phyloP scores from a whole-genome alignment of 2,888 invertebrate species.

The Drosophila peninsularis region DNA sequence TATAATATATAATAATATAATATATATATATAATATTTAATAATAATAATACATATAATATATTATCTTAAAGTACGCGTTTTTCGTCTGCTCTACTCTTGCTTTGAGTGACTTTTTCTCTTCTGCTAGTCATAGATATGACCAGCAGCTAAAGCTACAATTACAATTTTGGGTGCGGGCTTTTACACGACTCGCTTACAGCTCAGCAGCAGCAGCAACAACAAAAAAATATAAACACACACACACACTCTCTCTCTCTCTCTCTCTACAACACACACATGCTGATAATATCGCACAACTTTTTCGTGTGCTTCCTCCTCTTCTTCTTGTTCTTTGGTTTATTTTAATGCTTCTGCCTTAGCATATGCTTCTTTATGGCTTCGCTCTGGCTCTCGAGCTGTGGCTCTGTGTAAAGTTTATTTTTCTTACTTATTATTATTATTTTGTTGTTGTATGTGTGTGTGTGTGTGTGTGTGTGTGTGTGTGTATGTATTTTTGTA shows the following conservation, averaged over 20 bases:
- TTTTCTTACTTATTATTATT: constrained; percentile 77
- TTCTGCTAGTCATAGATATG: constrained; percentile 27
- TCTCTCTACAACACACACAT: constrained; percentile 21
- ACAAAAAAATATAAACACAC: constrained; percentile 28
- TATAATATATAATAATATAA: not conserved
- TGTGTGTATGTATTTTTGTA: constrained; percentile 56
- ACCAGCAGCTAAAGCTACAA: no score
- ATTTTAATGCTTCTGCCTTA: constrained; percentile 72
- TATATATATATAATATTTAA: no score
- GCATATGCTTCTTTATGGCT: constrained; percentile 74
- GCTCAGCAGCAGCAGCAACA: constrained; percentile 42
- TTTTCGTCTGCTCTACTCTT: not conserved
- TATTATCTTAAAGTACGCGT: not conserved
- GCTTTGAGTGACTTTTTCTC: not conserved
- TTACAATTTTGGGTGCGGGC: constrained; percentile 19
- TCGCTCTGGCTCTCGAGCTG: constrained; percentile 10
- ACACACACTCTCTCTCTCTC: not conserved
- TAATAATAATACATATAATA: not conserved
- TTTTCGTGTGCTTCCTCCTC: constrained; percentile 32
- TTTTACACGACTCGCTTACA: constrained; percentile 29
- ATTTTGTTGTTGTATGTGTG: constrained; percentile 52
- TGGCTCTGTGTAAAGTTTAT: constrained; percentile 72
- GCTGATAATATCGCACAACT: constrained; percentile 68
- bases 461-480: not conserved
- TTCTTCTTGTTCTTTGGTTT: constrained; percentile 39